Percentiles rank a stretch among this genome's conserved stretches.
Conservation (phyloP, 2,113 vertebrate genomes). For the Pedionomus torquatus region DNA sequence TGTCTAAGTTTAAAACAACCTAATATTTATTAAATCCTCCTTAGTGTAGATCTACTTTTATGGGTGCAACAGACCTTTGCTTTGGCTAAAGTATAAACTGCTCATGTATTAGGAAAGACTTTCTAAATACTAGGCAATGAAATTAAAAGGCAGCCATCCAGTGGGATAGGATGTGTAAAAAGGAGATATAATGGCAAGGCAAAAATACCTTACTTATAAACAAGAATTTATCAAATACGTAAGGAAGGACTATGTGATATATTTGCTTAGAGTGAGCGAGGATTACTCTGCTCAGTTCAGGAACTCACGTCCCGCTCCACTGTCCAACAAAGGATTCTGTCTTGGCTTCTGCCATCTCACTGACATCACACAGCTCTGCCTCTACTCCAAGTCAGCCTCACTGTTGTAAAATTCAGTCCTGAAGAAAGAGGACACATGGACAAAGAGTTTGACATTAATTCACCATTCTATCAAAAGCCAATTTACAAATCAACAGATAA, state of each 20-base stretch:
- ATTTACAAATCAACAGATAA: neutral
- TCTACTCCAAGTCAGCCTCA: neutral
- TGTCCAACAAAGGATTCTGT: rapidly evolving
- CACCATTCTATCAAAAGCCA: neutral
- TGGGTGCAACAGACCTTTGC: neutral
- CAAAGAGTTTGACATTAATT: neutral
- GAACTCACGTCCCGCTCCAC: neutral
- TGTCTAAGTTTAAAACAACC: neutral
- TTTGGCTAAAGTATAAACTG: neutral
- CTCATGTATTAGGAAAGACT: neutral
- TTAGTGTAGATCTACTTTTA: neutral
- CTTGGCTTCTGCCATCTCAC: neutral
- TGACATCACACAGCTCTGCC: neutral
- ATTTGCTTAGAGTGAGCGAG: neutral
- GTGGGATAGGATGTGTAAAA: neutral
- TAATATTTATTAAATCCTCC: neutral
- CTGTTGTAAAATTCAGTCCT: neutral
- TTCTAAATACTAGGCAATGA: neutral
- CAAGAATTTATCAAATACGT: neutral
- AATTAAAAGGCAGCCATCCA: neutral
- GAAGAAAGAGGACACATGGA: neutral
- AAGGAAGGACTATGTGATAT: neutral
- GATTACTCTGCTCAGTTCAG: neutral
- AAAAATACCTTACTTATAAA: neutral
- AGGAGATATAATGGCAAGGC: neutral